These are phyloP conservation scores for Osmerus eperlanus DNA, from an alignment of 2,113 vertebrate genomes.

Conservation along the genomic window DNA sequence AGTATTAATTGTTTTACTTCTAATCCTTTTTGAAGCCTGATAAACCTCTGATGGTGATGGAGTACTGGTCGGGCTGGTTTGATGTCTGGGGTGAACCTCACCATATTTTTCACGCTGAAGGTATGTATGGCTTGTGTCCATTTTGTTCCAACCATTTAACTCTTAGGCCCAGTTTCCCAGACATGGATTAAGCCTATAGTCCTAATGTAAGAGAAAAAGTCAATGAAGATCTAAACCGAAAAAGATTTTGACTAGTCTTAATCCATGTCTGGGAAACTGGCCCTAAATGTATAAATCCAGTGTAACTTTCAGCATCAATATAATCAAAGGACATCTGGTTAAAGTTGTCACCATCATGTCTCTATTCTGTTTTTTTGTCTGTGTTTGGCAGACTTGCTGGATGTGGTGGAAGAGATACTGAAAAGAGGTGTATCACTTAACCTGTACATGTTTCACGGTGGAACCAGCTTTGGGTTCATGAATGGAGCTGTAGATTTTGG, in stretches of 20 bases:
- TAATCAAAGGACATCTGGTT: too few relatives aligned
- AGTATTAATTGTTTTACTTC: constrained; percentile 2
- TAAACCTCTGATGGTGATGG: constrained; percentile 91
- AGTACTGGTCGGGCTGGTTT: constrained; percentile 95
- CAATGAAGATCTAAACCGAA: too few relatives aligned
- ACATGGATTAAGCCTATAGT: too few relatives aligned
- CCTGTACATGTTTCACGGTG: constrained; percentile 94
- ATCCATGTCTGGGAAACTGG: too few relatives aligned
- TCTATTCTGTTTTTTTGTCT: neutral
- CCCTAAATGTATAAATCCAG: too few relatives aligned
- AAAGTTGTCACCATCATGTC: too few relatives aligned
- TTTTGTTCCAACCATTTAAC: too few relatives aligned
- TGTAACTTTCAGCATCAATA: too few relatives aligned
- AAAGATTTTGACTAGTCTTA: too few relatives aligned
- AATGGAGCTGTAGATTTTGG: constrained; percentile 81
- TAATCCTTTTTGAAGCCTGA: constrained; percentile 62
- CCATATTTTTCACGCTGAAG: constrained; percentile 81
- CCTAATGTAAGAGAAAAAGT: too few relatives aligned
- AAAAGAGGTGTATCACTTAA: constrained; percentile 83
- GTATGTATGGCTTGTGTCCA: constrained; percentile 52
- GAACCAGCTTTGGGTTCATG: constrained; percentile 93
- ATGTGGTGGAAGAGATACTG: constrained; percentile 77
- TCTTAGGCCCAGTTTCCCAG: too few relatives aligned
- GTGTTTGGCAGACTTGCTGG: constrained; percentile 77
- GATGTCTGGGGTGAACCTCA: constrained; percentile 88